A percentile compares a stretch with the other conserved stretches of the same genome.
phyloP scores from a whole-genome alignment of 2,888 invertebrate species.

The Branchipolynoe longqiensis region DNA sequence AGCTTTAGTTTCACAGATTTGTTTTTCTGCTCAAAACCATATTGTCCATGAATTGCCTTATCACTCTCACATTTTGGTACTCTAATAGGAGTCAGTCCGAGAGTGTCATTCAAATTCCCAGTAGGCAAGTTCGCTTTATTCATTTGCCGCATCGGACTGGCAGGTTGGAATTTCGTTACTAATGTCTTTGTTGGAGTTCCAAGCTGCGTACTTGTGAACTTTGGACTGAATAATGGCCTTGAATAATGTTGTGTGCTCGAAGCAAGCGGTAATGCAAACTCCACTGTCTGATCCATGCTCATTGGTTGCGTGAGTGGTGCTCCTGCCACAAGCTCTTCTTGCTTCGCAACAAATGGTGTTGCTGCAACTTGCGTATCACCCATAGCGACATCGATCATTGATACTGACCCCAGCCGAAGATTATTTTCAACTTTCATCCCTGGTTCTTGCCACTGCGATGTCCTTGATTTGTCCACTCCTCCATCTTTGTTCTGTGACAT shows the following conservation, averaged over 20 bases:
- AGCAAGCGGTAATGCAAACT: constrained; percentile 1
- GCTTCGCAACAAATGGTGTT: not conserved
- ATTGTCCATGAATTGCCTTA: not conserved
- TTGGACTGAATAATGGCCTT: not conserved
- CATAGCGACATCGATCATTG: too few relatives aligned
- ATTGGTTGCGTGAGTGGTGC: constrained; percentile 5
- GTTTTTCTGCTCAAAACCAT: too few relatives aligned
- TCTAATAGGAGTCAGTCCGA: too few relatives aligned
- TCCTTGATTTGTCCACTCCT: not conserved
- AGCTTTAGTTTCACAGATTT: not conserved
- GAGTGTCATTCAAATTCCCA: too few relatives aligned
- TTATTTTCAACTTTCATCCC: too few relatives aligned
- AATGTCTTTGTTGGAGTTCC: not conserved
- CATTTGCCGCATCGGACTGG: too few relatives aligned
- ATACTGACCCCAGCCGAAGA: too few relatives aligned
- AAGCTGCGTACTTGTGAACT: constrained; percentile 8
- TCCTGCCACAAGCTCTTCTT: not conserved
- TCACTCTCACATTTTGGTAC: too few relatives aligned
- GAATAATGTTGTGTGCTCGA: not conserved
- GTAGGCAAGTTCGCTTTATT: too few relatives aligned
- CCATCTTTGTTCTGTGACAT: not conserved
- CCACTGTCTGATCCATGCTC: constrained; percentile 19
- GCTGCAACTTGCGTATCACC: not conserved
- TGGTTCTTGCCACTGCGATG: not conserved
- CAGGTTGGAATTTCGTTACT: too few relatives aligned